phyloP scores from a whole-genome alignment of 1,140 invertebrate species.

The Eubasilissa regina region DNA sequence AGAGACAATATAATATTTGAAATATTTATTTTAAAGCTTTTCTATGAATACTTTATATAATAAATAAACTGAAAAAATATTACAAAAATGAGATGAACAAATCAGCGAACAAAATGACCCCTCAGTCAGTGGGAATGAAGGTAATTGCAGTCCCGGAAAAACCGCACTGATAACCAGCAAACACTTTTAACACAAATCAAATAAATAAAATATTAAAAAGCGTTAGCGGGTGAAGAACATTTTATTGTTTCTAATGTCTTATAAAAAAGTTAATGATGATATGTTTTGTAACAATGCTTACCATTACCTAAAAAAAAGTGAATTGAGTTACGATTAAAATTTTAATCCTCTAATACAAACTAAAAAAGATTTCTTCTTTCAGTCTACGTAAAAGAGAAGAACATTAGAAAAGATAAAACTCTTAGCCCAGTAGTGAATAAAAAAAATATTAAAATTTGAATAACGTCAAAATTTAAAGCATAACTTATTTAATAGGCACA shows the following conservation, averaged over 20 bases:
- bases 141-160: conserved; percentile 55
- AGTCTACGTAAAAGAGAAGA: too few species aligned
- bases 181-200: conserved; percentile 54
- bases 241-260: conserved; percentile 13
- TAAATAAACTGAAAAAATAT: not conserved
- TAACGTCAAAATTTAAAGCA: too few species aligned
- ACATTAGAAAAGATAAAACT: too few species aligned
- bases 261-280: too few species aligned
- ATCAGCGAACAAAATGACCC: conserved; percentile 48
- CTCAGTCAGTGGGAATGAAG: conserved; percentile 51
- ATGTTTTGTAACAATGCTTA: too few species aligned
- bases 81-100: conserved; percentile 44
- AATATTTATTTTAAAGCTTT: not conserved
- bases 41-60: not conserved
- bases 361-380: too few species aligned
- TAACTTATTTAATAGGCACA: too few species aligned
- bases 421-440: too few species aligned
- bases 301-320: too few species aligned
- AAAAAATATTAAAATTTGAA: too few species aligned
- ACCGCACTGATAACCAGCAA: conserved; percentile 59
- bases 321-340: too few species aligned
- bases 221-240: conserved; percentile 11
- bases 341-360: too few species aligned
- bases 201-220: conserved; percentile 39
- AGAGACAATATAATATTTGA: not conserved